Evolutionary conservation across 2,113 vertebrate species (phyloP).

Genomic region (Emydura subglobosa): DNA sequence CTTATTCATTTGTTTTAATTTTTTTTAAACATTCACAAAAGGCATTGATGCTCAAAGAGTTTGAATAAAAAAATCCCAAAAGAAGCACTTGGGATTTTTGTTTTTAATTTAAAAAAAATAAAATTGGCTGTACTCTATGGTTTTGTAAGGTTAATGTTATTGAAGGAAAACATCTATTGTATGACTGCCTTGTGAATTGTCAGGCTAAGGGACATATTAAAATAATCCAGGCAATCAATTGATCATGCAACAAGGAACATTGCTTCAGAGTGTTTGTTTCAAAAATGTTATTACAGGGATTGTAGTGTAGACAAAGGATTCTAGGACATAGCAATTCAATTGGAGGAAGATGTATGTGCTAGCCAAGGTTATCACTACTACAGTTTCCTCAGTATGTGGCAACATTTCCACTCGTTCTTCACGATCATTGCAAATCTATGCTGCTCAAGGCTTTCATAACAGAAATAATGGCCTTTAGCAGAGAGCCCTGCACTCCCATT

Average conservation of each 20-base stretch:
- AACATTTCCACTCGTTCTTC: neutral
- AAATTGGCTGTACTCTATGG: neutral
- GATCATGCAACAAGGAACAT: neutral
- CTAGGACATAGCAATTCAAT: constrained; percentile 50
- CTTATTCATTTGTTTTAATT: neutral
- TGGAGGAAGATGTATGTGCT: constrained; percentile 1
- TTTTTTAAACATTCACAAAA: neutral
- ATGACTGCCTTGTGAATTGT: neutral
- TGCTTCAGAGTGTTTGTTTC: neutral
- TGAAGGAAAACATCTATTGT: neutral
- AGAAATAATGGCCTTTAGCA: neutral
- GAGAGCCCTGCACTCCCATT: neutral
- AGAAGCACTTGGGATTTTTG: neutral
- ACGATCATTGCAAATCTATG: neutral
- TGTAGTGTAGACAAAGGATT: constrained; percentile 22
- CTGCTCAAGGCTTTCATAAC: neutral
- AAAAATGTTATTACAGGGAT: constrained; percentile 26
- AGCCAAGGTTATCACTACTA: constrained; percentile 34
- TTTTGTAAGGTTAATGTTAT: neutral
- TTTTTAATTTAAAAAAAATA: neutral
- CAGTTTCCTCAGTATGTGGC: constrained; percentile 29
- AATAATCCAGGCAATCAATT: neutral
- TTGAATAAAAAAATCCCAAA: neutral
- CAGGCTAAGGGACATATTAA: neutral
- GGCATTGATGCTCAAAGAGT: neutral